Conservation (phyloP, 1,140 invertebrate genomes). For the Nasonia vitripennis region DNA sequence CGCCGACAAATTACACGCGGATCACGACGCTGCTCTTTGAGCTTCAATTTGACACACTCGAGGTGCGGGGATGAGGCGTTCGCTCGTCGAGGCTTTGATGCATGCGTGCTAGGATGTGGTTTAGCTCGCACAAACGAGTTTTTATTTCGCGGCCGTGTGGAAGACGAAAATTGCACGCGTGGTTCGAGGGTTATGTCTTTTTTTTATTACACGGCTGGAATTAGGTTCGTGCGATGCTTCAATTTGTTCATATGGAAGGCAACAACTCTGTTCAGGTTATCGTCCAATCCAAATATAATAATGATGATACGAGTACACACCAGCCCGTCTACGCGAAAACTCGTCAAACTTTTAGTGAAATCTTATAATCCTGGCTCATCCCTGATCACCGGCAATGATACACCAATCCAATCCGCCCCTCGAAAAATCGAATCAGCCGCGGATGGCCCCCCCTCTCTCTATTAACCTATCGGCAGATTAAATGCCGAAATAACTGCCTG, state of each 20-base stretch:
- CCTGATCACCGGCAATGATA: background rate
- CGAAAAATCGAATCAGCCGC: background rate
- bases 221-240: too few relatives aligned
- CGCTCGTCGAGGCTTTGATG: background rate
- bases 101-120: background rate
- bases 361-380: background rate
- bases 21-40: constrained; percentile 66
- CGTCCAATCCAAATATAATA: too few relatives aligned
- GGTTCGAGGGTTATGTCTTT: background rate
- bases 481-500: background rate
- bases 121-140: background rate
- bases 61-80: constrained; percentile 30
- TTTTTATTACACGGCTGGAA: background rate
- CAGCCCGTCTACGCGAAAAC: too few relatives aligned
- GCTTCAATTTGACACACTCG: constrained; percentile 70
- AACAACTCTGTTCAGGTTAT: too few relatives aligned
- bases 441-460: background rate
- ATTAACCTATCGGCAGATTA: constrained; percentile 5
- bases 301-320: too few relatives aligned
- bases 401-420: background rate
- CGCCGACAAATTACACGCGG: constrained; percentile 71
- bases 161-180: background rate
- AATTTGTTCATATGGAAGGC: too few relatives aligned
- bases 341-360: background rate
- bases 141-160: constrained; percentile 28